These are phyloP conservation scores for Drosophila repleta DNA, from an alignment of 1,140 invertebrate species.

Conservation along the genomic window DNA sequence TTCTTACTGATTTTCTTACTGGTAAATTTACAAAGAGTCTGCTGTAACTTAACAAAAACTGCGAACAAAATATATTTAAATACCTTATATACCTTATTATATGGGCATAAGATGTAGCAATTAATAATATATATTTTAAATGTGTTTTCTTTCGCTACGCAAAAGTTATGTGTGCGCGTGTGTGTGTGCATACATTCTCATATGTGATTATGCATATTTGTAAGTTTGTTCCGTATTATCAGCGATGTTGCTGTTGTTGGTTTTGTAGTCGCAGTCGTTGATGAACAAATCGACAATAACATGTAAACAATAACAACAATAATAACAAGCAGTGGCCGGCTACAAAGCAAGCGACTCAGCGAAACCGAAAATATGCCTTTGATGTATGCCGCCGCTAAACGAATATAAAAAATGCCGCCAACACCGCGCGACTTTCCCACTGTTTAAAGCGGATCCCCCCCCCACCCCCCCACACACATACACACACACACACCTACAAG, in stretches of 20 bases:
- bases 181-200: slow-evolving; percentile 1
- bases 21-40: too few species aligned
- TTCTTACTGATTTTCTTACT: too few species aligned
- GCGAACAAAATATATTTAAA: too few species aligned
- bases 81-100: too few species aligned
- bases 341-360: slow-evolving; percentile 61
- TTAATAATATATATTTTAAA: too few species aligned
- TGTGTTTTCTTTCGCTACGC: too few species aligned
- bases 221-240: slow-evolving; percentile 39
- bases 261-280: slow-evolving; percentile 35
- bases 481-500: neutral
- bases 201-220: slow-evolving; percentile 7
- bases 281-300: slow-evolving; percentile 54
- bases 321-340: slow-evolving; percentile 52
- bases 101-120: too few species aligned
- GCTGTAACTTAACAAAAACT: too few species aligned
- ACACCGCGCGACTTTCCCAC: slow-evolving; percentile 31
- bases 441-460: slow-evolving; percentile 1
- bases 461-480: neutral
- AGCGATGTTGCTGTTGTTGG: slow-evolving; percentile 36
- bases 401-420: slow-evolving; percentile 75
- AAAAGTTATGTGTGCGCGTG: too few species aligned
- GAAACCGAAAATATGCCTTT: slow-evolving; percentile 72
- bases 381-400: slow-evolving; percentile 73
- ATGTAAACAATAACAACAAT: slow-evolving; percentile 25